phyloP scores from a whole-genome alignment of 2,888 invertebrate genomes.

The Epinotia bilunana region DNA sequence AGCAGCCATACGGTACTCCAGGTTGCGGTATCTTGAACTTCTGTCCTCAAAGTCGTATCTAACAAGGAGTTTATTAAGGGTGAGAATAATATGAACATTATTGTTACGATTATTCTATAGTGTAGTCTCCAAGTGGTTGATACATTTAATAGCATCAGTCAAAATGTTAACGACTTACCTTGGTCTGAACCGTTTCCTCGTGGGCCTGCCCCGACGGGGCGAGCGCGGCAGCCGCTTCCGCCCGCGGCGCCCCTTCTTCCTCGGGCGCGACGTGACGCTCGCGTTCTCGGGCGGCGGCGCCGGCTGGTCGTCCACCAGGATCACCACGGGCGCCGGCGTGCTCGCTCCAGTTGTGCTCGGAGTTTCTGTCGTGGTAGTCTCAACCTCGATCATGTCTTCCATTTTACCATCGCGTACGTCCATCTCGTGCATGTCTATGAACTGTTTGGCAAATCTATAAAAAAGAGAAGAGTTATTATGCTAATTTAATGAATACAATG shows the following conservation, averaged over 20 bases:
- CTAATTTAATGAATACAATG: background rate
- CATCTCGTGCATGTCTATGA: conserved; percentile 87
- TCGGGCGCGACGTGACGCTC: conserved; percentile 62
- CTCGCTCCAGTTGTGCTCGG: conserved; percentile 64
- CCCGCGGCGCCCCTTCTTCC: conserved; percentile 70
- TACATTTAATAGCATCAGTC: background rate
- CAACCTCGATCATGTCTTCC: conserved; percentile 68
- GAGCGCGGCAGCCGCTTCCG: conserved; percentile 73
- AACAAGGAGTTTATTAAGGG: background rate
- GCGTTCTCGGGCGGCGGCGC: conserved; percentile 69
- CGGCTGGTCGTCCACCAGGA: conserved; percentile 79
- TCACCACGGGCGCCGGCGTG: conserved; percentile 72
- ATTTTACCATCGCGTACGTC: conserved; percentile 76
- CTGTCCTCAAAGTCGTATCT: conserved; percentile 73
- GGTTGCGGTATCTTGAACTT: conserved; percentile 73
- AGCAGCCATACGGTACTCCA: conserved; percentile 81
- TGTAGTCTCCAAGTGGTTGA: background rate
- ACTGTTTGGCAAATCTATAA: conserved; percentile 87
- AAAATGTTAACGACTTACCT: conserved; percentile 54
- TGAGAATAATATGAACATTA: background rate
- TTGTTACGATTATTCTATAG: too few relatives aligned
- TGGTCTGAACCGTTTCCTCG: conserved; percentile 80
- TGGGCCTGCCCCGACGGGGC: conserved; percentile 76
- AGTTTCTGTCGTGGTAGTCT: conserved; percentile 67
- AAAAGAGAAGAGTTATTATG: conserved; percentile 3